A percentile compares a stretch with the other conserved stretches of the same genome.
Conservation (phyloP, 35 echinoderm and acorn worm genomes). For the Heliocidaris erythrogramma region DNA sequence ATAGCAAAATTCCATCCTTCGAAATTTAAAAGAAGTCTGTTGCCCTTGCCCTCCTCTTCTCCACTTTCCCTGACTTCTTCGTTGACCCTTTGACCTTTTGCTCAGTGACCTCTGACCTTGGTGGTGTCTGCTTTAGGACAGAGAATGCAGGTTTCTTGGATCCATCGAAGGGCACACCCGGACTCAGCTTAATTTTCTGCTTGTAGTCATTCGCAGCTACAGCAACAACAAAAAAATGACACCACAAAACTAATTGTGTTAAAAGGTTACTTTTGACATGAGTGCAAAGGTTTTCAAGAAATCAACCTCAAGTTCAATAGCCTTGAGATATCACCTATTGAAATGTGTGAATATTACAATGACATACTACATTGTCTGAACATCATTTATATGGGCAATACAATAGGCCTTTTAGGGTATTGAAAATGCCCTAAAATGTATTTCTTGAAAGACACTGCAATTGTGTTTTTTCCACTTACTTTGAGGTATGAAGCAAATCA, state of each 20-base stretch:
- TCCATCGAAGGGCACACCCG: conserved; percentile 84
- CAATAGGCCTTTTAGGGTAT: background rate
- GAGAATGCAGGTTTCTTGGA: conserved; percentile 73
- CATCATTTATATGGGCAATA: no score
- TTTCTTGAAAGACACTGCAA: no score
- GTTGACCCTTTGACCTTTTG: background rate
- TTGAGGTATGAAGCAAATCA: no score
- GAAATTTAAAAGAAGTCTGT: conserved; percentile 41
- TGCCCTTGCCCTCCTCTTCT: conserved; percentile 7
- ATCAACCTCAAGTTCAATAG: background rate
- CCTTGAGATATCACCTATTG: no score
- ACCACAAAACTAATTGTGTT: background rate
- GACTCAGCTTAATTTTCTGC: conserved; percentile 58
- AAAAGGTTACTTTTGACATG: background rate
- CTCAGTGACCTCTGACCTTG: background rate
- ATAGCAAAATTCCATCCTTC: background rate
- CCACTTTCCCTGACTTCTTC: background rate
- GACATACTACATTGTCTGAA: background rate
- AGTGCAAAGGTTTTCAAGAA: background rate
- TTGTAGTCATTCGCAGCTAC: conserved; percentile 67
- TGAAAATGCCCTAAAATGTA: no score
- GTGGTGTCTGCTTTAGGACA: conserved; percentile 62
- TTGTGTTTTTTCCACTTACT: no score
- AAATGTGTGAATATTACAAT: background rate
- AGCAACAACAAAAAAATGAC: background rate